phyloP scores from a whole-genome alignment of 2,113 vertebrate genomes.

The Melanostigma gelatinosum region DNA sequence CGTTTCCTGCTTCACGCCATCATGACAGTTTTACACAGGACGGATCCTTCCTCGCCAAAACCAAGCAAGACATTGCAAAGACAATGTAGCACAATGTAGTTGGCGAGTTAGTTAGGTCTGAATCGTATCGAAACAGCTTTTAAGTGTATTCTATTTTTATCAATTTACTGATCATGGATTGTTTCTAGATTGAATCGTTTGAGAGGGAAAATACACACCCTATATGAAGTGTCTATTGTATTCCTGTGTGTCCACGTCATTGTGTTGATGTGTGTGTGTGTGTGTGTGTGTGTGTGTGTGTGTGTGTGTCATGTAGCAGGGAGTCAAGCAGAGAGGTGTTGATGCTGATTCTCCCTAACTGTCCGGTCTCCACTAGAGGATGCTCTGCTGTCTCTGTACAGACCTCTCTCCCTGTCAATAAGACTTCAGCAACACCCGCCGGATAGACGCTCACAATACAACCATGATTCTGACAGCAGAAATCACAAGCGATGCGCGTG shows the following conservation, averaged over 20 bases:
- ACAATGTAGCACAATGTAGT: background rate
- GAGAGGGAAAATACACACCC: background rate
- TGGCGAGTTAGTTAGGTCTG: background rate
- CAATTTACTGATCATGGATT: background rate
- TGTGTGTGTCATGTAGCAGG: conserved; percentile 31
- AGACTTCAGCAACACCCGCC: conserved; percentile 7
- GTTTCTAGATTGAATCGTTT: too few relatives aligned
- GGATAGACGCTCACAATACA: conserved; percentile 28
- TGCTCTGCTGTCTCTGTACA: conserved; percentile 20
- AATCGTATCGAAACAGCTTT: too few relatives aligned
- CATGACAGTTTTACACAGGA: background rate
- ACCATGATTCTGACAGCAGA: conserved; percentile 36
- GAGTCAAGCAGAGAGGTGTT: conserved; percentile 40
- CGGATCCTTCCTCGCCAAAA: background rate
- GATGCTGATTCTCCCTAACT: conserved; percentile 50
- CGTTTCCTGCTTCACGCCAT: background rate
- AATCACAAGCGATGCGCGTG: conserved; percentile 19
- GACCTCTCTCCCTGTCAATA: conserved; percentile 22
- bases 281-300: conserved; percentile 1
- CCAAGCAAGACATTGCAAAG: too few relatives aligned
- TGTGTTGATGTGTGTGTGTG: conserved; percentile 13
- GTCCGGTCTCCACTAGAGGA: conserved; percentile 31
- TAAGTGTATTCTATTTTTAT: too few relatives aligned
- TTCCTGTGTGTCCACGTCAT: conserved; percentile 3
- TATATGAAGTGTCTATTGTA: background rate